Base-by-base conservation (phyloP, 2,888 invertebrate genomes). In the Mesoligia furuncula region DNA sequence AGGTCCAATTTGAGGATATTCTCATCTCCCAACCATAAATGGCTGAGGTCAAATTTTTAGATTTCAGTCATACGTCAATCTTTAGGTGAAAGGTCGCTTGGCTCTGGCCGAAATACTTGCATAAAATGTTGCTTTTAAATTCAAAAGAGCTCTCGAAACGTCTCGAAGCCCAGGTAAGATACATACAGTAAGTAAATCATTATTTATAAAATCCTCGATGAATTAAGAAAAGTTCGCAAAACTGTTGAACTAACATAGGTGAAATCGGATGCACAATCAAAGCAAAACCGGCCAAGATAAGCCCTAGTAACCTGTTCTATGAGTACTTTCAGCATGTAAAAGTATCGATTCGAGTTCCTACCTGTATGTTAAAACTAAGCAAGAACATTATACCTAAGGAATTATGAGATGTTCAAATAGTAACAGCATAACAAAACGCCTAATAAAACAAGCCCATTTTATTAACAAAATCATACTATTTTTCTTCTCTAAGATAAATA, bases 401-500 rank as follows among this genome's bases (percentile, higher is more conserved):
- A 36, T 51, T 17, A 20, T 39, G 13, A 27, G 31, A 45, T 13
- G 1, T 71, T 54, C 45, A 59, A 27, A 77, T 68, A 77, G 64
- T 51, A 64, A 64, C 15, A 59, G n/a, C 15, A 17, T 7, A 31
- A 4, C 8, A 27, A 70, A 59, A 71, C 0, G 20, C 24, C 11
- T 27, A 27, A 54, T 64, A n/a, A 68, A 79, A 68, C 36, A 61
- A 13, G 57, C 61, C 9, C 2, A 48, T 4, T 69, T 69, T 59
- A 9, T 64, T 17, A 66, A 45, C 13, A 45, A 74, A 70, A 45
- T 59, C 11, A 59, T 64, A 45, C 20, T 31, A 42, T 64, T 64
- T 67, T 75, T 27, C 17, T 81, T 31, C 59, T 54, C 48, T 65
- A 48, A 75, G 31, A 73, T 75, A 85, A 79, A 84, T 72, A 82